Base-by-base conservation (phyloP, 2,113 vertebrate genomes). In the Turnix velox region DNA sequence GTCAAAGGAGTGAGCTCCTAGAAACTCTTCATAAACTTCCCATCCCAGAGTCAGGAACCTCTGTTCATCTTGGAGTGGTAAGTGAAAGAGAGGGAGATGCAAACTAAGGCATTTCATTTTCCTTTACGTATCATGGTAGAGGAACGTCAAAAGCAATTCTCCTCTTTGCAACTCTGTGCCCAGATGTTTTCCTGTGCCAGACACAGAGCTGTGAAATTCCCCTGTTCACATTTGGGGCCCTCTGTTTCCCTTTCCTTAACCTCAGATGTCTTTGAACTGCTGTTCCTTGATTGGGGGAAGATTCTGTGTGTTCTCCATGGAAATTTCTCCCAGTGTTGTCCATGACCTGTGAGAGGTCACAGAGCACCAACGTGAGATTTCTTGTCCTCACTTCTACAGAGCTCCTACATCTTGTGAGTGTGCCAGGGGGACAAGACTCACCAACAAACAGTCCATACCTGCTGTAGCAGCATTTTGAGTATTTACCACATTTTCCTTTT, bases 31-130 rank as follows among this genome's bases (percentile, higher is more conserved):
- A 99, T 72, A 98, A 94, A 57, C 98, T 99, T 33, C 95, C 98
- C 30, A 97, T 99, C 83, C 99, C 99, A 92, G 98, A 99, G 69
- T 98, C 99, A 19, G 98, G 98, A 92, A 95, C 98, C 48, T 98
- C 98, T 74, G 98, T 99, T 93, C 98, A 99, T 96, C 98, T 99
- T 28, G 99, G 98, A 57, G 97, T 99, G 99, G 99, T 99, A 95
- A 98, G 98, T 98, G 57, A 75, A 75, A 16, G 40, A 15, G 90
- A 59, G 90, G 46, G 46, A 59, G 49, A 49, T 54, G 39, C 2
- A 2, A 73, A 37, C 30, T 6, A 2, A 69, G 18, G 51, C 54
- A 39, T 74, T 95, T 14, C 27, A 4, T 54, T 88, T 90, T 93
- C 57, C n/a, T 61, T 61, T 87, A 15, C 31, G 1, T 72, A 48